Percentiles rank a stretch among this genome's conserved stretches.
Evolutionary conservation across 1,140 invertebrate species (phyloP).

Genomic region (Pemphigus obesinymphae): DNA sequence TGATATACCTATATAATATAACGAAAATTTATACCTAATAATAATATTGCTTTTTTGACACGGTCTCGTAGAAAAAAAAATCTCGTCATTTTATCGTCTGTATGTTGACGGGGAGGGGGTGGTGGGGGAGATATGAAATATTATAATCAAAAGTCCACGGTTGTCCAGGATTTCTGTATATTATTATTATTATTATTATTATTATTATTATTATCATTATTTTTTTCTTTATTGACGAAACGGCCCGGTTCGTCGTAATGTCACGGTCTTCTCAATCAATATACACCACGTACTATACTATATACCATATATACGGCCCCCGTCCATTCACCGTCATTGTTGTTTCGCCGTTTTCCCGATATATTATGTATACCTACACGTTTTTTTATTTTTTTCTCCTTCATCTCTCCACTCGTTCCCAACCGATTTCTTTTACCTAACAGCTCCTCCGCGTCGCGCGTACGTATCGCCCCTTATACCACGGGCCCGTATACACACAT

Average conservation of each 20-base stretch:
- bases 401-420: not conserved
- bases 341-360: constrained; percentile 8
- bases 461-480: too few species aligned
- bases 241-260: not conserved
- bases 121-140: not conserved
- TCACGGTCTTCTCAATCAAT: constrained; percentile 28
- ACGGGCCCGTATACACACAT: too few species aligned
- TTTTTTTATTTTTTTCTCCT: not conserved
- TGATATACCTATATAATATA: not conserved
- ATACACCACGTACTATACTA: constrained; percentile 35
- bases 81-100: not conserved
- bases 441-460: not conserved
- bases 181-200: not conserved
- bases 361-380: not conserved
- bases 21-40: too few species aligned
- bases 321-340: constrained; percentile 4
- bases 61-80: not conserved
- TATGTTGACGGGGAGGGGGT: not conserved
- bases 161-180: not conserved
- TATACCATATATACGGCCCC: too few species aligned
- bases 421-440: not conserved
- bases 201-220: not conserved
- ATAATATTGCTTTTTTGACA: not conserved
- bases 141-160: constrained; percentile 13
- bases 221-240: not conserved